Base-by-base conservation (phyloP, 2,797 vertebrate genomes). In the Epinephelus coioides region DNA sequence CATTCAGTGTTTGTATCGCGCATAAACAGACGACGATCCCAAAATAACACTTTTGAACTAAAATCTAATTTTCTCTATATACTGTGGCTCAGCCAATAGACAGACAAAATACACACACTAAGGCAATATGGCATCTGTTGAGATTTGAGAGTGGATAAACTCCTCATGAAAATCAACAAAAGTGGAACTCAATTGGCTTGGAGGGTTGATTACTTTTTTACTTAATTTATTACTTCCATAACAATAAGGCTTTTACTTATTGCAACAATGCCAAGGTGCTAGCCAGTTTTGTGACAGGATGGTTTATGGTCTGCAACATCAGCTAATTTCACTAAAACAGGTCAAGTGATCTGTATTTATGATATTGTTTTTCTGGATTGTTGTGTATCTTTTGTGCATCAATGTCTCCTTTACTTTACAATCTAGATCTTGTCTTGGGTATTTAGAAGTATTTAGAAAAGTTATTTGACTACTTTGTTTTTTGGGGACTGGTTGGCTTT, bases 291-390 rank as follows among this genome's bases (percentile, higher is more conserved):
- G 34, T 74, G 61, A 75, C 53, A 72, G 34, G 27, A 57, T 83
- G 82, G 91, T 88, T 83, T 65, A 90, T 88, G 61, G 70, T 55
- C 25, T 65, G 19, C 50, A 64, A 60, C 25, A 59, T 1, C 15
- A 51, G 65, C 23, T 54, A 67, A 18, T 47, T 66, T 17, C 3
- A 57, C 61, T 13, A 12, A 61, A 69, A 65, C 27, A 21, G 62
- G n/a, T 9, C 17, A 25, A 43, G 21, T 47, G 25, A 50, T 56
- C 18, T 30, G 10, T 67, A 47, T 80, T 75, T 25, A 25, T 47
- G 3, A 8, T 51, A 18, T 21, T 23, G 9, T 43, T 23, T 23
- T 38, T 0, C 17, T 18, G 15, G 25, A 30, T 9, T 19, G 17
- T 14, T 61, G 3, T 30, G 21, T 40, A n/a, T 70, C 47, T n/a